Evolutionary conservation across 1,140 invertebrate species (phyloP).

Genomic region (Dryas iulia): DNA sequence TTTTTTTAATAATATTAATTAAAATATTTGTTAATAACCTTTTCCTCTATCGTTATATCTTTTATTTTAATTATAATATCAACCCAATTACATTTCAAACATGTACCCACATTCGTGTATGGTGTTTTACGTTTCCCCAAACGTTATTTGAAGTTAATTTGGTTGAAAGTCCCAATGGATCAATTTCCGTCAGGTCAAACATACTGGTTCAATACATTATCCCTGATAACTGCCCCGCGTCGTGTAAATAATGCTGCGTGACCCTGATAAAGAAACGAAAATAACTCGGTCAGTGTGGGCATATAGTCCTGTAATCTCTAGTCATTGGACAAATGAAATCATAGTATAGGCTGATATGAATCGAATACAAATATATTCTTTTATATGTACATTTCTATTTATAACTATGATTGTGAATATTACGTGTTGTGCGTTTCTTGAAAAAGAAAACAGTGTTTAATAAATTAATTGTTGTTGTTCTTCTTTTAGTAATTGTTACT

Average conservation of each 20-base stretch:
- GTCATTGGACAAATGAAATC: slow-evolving; percentile 17
- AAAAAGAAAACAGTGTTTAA: background rate
- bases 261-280: slow-evolving; percentile 65
- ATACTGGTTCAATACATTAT: slow-evolving; percentile 15
- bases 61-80: no score
- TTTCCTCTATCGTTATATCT: no score
- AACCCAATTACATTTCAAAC: background rate
- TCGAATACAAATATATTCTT: slow-evolving; percentile 24
- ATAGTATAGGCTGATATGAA: slow-evolving; percentile 7
- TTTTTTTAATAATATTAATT: no score
- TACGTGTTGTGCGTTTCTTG: background rate
- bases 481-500: background rate
- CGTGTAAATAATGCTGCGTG: slow-evolving; percentile 56
- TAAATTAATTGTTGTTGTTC: background rate
- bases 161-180: background rate
- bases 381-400: slow-evolving; percentile 21
- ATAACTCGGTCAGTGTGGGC: slow-evolving; percentile 48
- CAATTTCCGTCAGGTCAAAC: slow-evolving; percentile 8
- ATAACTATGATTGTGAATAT: slow-evolving; percentile 15
- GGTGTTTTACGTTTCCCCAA: background rate
- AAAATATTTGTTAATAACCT: no score
- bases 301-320: slow-evolving; percentile 32
- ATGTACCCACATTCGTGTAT: background rate
- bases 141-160: background rate
- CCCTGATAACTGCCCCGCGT: slow-evolving; percentile 17